Evolutionary conservation across 2,113 vertebrate genomes (phyloP).

Genomic region (Paramisgurnus dabryanus): DNA sequence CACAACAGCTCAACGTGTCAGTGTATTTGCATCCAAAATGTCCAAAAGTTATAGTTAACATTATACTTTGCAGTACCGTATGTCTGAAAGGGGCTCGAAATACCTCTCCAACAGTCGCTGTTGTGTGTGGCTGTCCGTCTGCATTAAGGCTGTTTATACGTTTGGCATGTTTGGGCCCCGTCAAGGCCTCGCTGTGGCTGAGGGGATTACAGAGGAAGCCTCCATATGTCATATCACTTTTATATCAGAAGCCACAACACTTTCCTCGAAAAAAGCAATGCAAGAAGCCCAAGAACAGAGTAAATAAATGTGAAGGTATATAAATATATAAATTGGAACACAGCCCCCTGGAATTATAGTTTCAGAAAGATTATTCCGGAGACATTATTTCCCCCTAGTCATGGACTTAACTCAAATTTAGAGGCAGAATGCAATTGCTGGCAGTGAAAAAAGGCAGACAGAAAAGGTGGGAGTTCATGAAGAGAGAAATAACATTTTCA

Average conservation of each 20-base stretch:
- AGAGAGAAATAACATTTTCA: conserved; percentile 99
- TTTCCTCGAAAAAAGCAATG: conserved; percentile 85
- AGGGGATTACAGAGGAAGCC: conserved; percentile 84
- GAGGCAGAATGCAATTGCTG: conserved; percentile 97
- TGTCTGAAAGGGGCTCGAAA: conserved; percentile 41
- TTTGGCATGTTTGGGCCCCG: conserved; percentile 71
- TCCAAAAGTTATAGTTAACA: conserved; percentile 25
- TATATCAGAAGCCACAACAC: conserved; percentile 85
- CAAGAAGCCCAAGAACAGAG: conserved; percentile 78
- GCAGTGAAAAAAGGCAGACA: conserved; percentile 93
- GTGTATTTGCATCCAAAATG: no score
- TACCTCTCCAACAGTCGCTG: conserved; percentile 38
- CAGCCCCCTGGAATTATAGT: conserved; percentile 90
- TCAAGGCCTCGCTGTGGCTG: conserved; percentile 72
- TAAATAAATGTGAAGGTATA: conserved; percentile 57
- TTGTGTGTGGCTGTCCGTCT: conserved; percentile 46
- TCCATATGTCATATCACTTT: conserved; percentile 83
- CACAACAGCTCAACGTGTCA: not conserved
- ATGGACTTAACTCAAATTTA: conserved; percentile 98
- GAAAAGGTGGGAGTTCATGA: conserved; percentile 97
- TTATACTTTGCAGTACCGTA: conserved; percentile 40
- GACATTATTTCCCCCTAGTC: conserved; percentile 99
- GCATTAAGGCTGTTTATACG: conserved; percentile 43
- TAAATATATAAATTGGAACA: conserved; percentile 55
- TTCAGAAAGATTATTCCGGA: conserved; percentile 94